Evolutionary conservation across 2,888 invertebrate genomes (phyloP).

Genomic region (Apamea anceps): DNA sequence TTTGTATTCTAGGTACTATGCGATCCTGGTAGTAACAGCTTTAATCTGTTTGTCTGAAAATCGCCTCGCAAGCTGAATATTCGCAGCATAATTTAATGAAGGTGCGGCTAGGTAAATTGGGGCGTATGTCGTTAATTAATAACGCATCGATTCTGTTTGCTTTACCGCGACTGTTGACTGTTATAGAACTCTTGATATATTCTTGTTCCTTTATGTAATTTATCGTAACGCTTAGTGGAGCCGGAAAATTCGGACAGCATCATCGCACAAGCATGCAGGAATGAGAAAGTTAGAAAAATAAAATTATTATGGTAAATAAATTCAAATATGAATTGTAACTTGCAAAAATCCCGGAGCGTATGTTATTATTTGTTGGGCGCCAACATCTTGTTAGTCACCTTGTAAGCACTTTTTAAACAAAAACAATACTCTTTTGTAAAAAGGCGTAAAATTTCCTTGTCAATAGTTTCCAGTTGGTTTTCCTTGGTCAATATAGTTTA

Average conservation of each 20-base stretch:
- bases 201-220: background rate
- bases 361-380: background rate
- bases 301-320: background rate
- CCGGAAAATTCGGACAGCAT: background rate
- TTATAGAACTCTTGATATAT: background rate
- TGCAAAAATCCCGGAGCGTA: background rate
- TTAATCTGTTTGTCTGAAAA: background rate
- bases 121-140: conserved; percentile 18
- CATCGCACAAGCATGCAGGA: background rate
- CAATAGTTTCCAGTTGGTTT: conserved; percentile 36
- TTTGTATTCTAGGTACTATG: conserved; percentile 23
- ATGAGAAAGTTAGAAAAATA: background rate
- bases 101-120: conserved; percentile 24
- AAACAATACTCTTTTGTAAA: conserved; percentile 4
- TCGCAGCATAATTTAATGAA: conserved; percentile 1
- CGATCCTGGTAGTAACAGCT: background rate
- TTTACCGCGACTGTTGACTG: background rate
- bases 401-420: background rate
- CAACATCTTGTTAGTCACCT: background rate
- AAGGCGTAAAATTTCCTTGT: conserved; percentile 27
- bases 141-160: conserved; percentile 12
- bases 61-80: background rate
- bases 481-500: conserved; percentile 59
- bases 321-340: background rate
- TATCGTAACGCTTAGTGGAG: background rate